phyloP scores from a whole-genome alignment of 1,140 invertebrate genomes.

The Temnothorax longispinosus region DNA sequence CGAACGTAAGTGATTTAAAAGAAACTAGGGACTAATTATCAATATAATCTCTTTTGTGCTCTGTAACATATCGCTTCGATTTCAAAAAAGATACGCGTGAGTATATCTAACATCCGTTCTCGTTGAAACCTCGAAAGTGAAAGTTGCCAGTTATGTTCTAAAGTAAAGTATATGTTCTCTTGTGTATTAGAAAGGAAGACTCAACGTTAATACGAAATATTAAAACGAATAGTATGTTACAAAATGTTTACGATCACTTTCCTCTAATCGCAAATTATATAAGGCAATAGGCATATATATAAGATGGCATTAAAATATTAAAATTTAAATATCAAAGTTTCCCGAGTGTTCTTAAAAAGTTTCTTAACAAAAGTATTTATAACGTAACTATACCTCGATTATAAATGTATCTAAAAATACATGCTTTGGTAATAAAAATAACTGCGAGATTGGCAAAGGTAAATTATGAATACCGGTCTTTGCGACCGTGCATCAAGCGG shows the following conservation, averaged over 20 bases:
- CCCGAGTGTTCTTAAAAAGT: background rate
- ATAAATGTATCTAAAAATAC: constrained; percentile 10
- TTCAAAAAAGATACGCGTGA: background rate
- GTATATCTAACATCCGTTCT: background rate
- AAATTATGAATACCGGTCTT: background rate
- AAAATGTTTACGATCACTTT: background rate
- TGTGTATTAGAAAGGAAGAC: background rate
- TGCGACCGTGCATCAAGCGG: background rate
- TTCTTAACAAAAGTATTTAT: background rate
- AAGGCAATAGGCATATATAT: background rate
- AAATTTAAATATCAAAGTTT: constrained; percentile 3
- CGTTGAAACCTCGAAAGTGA: background rate
- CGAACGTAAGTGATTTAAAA: background rate
- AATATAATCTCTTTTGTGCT: background rate
- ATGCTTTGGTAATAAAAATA: background rate
- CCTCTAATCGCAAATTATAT: background rate
- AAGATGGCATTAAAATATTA: background rate
- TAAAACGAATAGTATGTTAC: background rate
- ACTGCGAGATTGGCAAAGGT: background rate
- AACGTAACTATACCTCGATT: background rate
- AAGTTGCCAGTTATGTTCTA: background rate
- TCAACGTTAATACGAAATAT: background rate
- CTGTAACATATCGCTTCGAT: background rate
- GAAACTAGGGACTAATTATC: background rate
- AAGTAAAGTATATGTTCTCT: background rate